These are phyloP conservation scores for Miopithecus talapoin DNA, from an alignment of 2,797 vertebrate genomes.

Conservation along the genomic window DNA sequence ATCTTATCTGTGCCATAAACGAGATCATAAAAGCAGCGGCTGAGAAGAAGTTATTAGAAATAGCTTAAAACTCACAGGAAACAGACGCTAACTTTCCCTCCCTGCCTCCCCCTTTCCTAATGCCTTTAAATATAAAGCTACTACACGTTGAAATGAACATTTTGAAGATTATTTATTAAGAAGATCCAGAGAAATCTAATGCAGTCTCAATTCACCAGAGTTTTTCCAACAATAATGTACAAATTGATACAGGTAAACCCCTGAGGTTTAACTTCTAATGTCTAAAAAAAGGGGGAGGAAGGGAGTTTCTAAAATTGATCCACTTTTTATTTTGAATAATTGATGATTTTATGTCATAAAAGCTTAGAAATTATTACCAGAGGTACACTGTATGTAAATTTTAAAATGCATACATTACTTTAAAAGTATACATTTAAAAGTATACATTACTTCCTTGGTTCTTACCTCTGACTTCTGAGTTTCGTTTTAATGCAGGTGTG, in stretches of 20 bases:
- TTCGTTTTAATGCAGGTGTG: not conserved
- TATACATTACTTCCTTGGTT: not conserved
- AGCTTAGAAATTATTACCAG: not conserved
- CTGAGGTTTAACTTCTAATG: slow-evolving; percentile 41
- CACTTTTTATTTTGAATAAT: not conserved
- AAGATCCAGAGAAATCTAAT: slow-evolving; percentile 57
- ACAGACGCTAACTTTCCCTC: not conserved
- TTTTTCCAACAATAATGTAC: slow-evolving; percentile 21
- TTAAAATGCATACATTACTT: not conserved
- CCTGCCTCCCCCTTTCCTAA: not conserved
- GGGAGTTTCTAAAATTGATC: not conserved
- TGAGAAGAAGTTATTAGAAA: not conserved
- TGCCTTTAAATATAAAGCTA: not conserved
- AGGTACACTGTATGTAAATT: not conserved
- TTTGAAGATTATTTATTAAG: slow-evolving; percentile 61
- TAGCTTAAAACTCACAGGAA: not conserved
- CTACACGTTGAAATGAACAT: not conserved
- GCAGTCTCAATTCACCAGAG: slow-evolving; percentile 36
- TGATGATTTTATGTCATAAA: not conserved
- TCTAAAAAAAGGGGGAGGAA: fast-evolving
- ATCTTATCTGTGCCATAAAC: not conserved
- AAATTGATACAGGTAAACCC: not conserved
- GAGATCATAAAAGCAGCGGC: not conserved
- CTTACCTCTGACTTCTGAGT: not conserved
- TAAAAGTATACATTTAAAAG: not conserved